Conservation (phyloP, 2,888 invertebrate genomes). For the Merodon equestris region DNA sequence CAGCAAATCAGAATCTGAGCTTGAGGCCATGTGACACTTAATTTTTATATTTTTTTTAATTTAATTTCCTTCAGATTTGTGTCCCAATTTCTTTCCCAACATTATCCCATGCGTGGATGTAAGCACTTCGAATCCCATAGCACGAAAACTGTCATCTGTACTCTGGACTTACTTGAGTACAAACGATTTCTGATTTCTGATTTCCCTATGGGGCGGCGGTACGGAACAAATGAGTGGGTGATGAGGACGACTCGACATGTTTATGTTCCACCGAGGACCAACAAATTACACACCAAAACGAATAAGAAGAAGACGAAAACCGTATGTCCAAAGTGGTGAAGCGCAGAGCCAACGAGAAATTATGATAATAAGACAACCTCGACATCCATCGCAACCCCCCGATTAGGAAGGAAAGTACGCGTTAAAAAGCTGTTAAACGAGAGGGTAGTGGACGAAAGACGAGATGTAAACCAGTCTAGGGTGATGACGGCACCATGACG, state of each 20-base stretch:
- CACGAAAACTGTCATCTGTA: slow-evolving; percentile 53
- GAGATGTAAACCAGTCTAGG: slow-evolving; percentile 15
- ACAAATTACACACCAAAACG: slow-evolving; percentile 46
- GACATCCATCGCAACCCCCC: slow-evolving; percentile 14
- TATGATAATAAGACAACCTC: slow-evolving; percentile 65
- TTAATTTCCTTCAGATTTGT: slow-evolving; percentile 45
- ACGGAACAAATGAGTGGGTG: slow-evolving; percentile 31
- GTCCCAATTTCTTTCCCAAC: slow-evolving; percentile 12
- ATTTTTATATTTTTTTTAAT: slow-evolving; percentile 47
- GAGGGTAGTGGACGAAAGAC: slow-evolving; percentile 43
- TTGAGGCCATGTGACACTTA: slow-evolving; percentile 60
- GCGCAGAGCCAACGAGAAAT: slow-evolving; percentile 64
- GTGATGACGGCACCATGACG: slow-evolving; percentile 31
- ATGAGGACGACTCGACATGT: slow-evolving; percentile 30
- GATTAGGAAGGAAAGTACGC: slow-evolving; percentile 38
- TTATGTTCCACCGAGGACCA: slow-evolving; percentile 64
- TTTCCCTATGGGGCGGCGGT: slow-evolving; percentile 59
- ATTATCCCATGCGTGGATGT: slow-evolving; percentile 42
- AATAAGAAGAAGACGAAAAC: slow-evolving; percentile 6
- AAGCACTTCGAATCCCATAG: slow-evolving; percentile 55
- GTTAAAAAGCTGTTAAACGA: slow-evolving; percentile 49
- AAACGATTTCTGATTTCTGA: slow-evolving; percentile 53
- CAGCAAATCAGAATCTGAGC: slow-evolving; percentile 5
- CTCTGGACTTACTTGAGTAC: slow-evolving; percentile 45
- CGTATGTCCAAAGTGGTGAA: slow-evolving; percentile 47